Base-by-base conservation (phyloP, 2,888 invertebrate species). In the Eupeodes latifasciatus region DNA sequence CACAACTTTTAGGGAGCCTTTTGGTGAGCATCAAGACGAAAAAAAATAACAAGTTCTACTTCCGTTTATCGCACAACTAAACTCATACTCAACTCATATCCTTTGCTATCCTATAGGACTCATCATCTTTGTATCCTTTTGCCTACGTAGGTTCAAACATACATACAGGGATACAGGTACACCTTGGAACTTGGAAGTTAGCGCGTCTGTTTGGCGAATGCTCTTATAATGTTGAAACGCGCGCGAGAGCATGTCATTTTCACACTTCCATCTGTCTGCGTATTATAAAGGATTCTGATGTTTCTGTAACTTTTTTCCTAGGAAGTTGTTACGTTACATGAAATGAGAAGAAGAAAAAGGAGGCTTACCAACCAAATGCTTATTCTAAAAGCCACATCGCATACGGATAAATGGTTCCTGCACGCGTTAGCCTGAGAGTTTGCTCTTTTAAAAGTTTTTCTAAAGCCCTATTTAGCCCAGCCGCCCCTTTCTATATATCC, bases 251-350 rank as follows among this genome's bases (percentile, higher is more conserved):
- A 82, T 78, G 81, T 78, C 85, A 81, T 86, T 82, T 82, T 86
- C 82, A 82, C 85, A 78, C 82, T 82, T 86, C 69, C 85, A 75
- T 69, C 81, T 74, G 51, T 78, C 78, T 78, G 67, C 74, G 74
- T 71, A 40, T 27, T 40, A 4, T 16, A 55, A 71, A 66, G 62
- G 36, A 47, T 44, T 71, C 55, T 10, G 5, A 11, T 14, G 34
- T 61, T 34, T 51, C 51, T 69, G 10, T 2, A 10, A 9, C 27
- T 27, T 59, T 34, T 64, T 55, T 59, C 16, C 66, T 11, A 72
- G 51, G 59, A 77, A 81, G 64, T 55, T 77, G 76, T 72, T 51
- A 51, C 36, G 55, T 40, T 40, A 57, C 59, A 16, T 51, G 27
- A 27, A 27, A 27, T 27, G 27, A 27, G 27, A 3, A 27, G 27